Percentiles rank a stretch among this genome's conserved stretches.
Evolutionary conservation across 2,888 invertebrate species (phyloP).

Genomic region (Ichneumoninae sp.): DNA sequence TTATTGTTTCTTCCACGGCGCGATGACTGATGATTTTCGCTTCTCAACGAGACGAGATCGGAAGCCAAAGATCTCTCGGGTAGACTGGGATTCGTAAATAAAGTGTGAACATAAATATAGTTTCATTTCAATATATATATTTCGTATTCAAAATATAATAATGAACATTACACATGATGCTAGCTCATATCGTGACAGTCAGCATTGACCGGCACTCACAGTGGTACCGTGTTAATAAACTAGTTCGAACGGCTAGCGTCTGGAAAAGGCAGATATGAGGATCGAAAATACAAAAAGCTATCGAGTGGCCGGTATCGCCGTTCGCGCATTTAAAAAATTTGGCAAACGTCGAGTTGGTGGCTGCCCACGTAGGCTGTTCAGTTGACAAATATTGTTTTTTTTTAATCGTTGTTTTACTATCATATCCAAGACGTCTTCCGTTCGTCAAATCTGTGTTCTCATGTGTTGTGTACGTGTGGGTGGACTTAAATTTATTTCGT

Average conservation of each 20-base stretch:
- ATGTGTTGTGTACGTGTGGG: constrained; percentile 36
- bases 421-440: constrained; percentile 64
- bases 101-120: constrained; percentile 31
- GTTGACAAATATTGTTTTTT: constrained; percentile 40
- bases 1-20: too few species aligned
- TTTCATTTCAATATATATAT: constrained; percentile 81
- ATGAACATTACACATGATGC: constrained; percentile 83
- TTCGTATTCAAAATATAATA: constrained; percentile 84
- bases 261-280: constrained; percentile 79
- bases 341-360: constrained; percentile 67
- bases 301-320: constrained; percentile 61
- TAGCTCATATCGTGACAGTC: constrained; percentile 80
- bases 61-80: too few species aligned
- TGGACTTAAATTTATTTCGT: constrained; percentile 56
- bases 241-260: constrained; percentile 76
- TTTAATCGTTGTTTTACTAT: constrained; percentile 68
- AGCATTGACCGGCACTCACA: constrained; percentile 78
- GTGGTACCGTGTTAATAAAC: constrained; percentile 78
- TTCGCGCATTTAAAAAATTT: constrained; percentile 55
- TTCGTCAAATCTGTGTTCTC: constrained; percentile 56
- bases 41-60: too few species aligned
- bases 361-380: constrained; percentile 62
- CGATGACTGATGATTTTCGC: too few species aligned
- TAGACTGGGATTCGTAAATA: background rate
- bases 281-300: constrained; percentile 78